These are phyloP conservation scores for Dendrophyllia cribrosa DNA, from an alignment of 64 coral and sea anemone genomes.

Conservation along the genomic window DNA sequence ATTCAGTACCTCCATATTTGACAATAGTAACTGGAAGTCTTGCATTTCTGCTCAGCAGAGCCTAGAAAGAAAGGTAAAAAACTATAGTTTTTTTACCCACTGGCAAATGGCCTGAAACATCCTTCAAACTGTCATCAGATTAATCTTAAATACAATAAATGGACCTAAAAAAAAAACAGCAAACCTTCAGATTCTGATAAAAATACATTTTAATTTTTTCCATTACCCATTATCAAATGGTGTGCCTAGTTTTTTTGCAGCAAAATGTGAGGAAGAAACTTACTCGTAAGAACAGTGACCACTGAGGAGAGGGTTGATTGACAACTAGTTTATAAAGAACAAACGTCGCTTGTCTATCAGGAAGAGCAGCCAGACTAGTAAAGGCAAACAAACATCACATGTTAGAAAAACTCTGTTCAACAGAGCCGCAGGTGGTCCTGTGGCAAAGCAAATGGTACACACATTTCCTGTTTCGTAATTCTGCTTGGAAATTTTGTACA, in stretches of 20 bases:
- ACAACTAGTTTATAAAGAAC: slow-evolving; percentile 93
- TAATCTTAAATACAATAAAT: no score
- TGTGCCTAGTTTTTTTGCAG: no score
- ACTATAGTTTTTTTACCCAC: not conserved
- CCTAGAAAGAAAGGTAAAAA: slow-evolving; percentile 42
- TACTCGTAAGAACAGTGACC: slow-evolving; percentile 88
- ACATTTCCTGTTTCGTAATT: no score
- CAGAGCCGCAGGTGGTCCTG: no score
- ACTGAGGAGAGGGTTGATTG: slow-evolving; percentile 85
- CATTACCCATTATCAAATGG: no score
- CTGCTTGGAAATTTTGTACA: no score
- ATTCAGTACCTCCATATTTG: slow-evolving; percentile 82
- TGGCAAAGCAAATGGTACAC: no score
- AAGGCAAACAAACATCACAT: not conserved
- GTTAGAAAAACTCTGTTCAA: not conserved
- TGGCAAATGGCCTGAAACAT: no score
- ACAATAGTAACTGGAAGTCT: slow-evolving; percentile 86
- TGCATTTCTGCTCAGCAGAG: slow-evolving; percentile 83
- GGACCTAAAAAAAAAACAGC: no score
- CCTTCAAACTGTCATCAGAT: no score
- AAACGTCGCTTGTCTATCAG: slow-evolving; percentile 89
- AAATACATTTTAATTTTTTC: no score
- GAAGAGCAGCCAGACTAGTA: slow-evolving; percentile 65
- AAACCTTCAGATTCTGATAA: no score
- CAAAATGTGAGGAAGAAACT: not conserved